Base-by-base conservation (phyloP, 2,113 vertebrate species). In the Coturnix japonica region DNA sequence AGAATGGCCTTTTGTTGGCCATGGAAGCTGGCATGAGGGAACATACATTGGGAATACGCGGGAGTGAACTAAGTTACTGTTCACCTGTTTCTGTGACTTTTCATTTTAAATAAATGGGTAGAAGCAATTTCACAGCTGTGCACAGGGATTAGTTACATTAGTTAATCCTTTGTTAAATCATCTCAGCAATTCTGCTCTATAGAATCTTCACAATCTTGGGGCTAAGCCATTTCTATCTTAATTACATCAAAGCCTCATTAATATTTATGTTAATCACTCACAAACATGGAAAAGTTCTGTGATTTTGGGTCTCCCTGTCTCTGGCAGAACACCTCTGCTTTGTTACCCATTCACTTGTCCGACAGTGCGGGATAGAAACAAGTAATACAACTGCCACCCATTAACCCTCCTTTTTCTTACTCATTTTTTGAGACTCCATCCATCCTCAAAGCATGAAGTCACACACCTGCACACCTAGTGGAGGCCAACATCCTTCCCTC, bases 251-350 rank as follows among this genome's bases (percentile, higher is more conserved):
- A 90, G 39, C 54, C 83, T 89, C 73, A 67, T 94, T 93, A 80
- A 61, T 77, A 94, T 91, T 64, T 89, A 91, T 28, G 87, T 79
- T 33, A 17, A 91, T 95, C 71, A 90, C 91, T 85, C 80, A 92
- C 71, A 94, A 79, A 95, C 11, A 37, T 23, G 49, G 49, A 90
- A 74, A 61, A 57, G 9, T 30, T 78, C 60, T 23, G 57, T 70
- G 33, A 60, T 84, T 96, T 94, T 87, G 44, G 46, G 51, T 82
- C 47, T 75, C 31, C 2, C 2, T 47, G 23, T 53, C 44, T 73
- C 82, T n/a, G 76, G 17, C 86, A 87, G 53, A 69, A 82, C 78
- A 49, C 6, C 13, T 51, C 12, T 4, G 2, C 69, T 79, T 91
- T 81, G 3, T 49, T 72, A 31, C 82, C 78, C 86, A 60, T 86